These are phyloP conservation scores for Hiodon tergisus DNA, from an alignment of 2,113 vertebrate species.

Conservation along the genomic window DNA sequence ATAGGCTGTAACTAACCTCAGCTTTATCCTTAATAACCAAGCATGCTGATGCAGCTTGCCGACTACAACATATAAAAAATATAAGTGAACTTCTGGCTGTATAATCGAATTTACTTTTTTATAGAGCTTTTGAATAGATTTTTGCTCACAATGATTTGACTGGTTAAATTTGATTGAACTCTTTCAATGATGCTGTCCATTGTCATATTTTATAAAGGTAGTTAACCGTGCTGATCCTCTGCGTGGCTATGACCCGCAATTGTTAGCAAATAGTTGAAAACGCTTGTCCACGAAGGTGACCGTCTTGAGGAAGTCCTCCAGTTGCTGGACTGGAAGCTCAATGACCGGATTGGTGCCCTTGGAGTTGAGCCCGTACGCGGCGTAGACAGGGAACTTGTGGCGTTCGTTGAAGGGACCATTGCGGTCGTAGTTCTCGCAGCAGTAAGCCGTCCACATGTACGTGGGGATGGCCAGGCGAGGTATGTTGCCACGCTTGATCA, in stretches of 20 bases:
- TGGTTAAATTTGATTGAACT: too few relatives aligned
- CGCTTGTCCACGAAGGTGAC: constrained; percentile 40
- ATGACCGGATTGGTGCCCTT: constrained; percentile 49
- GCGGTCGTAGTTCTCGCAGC: constrained; percentile 54
- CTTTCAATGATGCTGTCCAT: too few relatives aligned
- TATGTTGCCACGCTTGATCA: constrained; percentile 55
- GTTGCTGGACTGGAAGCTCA: constrained; percentile 47
- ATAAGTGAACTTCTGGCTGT: too few relatives aligned
- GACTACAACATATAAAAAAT: too few relatives aligned
- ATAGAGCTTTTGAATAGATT: too few relatives aligned
- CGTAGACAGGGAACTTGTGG: constrained; percentile 49
- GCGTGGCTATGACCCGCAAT: constrained; percentile 28
- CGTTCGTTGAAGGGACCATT: constrained; percentile 55
- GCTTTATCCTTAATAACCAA: too few relatives aligned
- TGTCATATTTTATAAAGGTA: too few relatives aligned
- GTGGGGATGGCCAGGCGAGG: constrained; percentile 54
- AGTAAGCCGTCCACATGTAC: constrained; percentile 61
- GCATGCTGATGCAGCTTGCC: too few relatives aligned
- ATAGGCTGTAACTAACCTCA: too few relatives aligned
- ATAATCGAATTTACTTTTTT: too few relatives aligned
- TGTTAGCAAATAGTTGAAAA: constrained; percentile 51
- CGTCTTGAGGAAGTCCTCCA: constrained; percentile 52
- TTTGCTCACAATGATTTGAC: too few relatives aligned
- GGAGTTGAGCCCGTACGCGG: constrained; percentile 53
- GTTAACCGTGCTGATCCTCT: too few relatives aligned